Base-by-base conservation (phyloP, 2,113 vertebrate genomes). In the Colossoma macropomum region DNA sequence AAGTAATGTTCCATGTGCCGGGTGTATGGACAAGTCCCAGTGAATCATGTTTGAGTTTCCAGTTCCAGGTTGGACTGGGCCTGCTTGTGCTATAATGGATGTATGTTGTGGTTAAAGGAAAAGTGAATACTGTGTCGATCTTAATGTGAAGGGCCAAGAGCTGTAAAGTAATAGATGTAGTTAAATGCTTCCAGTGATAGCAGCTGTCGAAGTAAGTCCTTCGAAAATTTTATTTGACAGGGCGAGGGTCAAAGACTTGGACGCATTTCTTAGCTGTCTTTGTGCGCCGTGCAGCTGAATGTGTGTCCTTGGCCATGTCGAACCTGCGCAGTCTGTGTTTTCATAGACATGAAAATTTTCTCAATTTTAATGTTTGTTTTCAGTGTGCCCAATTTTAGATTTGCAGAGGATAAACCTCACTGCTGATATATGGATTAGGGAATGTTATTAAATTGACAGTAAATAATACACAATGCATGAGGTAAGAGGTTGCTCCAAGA, bases 111-210 rank as follows among this genome's bases (percentile, higher is more conserved):
- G 82, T 88, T 82, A 77, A 80, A 87, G 77, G 71, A 78, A 71
- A 87, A 87, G 54, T 79, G 62, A 92, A 92, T 63, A 88, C 84
- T 89, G 84, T 88, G 86, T 76, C 77, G 88, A 92, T 88, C 73
- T 32, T 79, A 83, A 84, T 66, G 34, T 77, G 76, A 89, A 86
- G 81, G 89, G 88, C 85, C 87, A 86, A 83, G 81, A 68, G 87
- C 81, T 79, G 85, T 68, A 88, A 38, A 77, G 32, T 41, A 69
- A 60, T 62, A 87, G 85, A 86, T 90, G 88, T 83, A 84, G 75
- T 87, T 87, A 87, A 90, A 90, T 83, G 84, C 86, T 86, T 91
- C 88, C 86, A 91, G 84, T 89, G 89, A 86, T 85, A 87, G 72
- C 69, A 88, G 86, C 65, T 88, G 83, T 90, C 84, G 85, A 88